Evolutionary conservation across 2,888 invertebrate genomes (phyloP).

Genomic region (Agrotis segetum): DNA sequence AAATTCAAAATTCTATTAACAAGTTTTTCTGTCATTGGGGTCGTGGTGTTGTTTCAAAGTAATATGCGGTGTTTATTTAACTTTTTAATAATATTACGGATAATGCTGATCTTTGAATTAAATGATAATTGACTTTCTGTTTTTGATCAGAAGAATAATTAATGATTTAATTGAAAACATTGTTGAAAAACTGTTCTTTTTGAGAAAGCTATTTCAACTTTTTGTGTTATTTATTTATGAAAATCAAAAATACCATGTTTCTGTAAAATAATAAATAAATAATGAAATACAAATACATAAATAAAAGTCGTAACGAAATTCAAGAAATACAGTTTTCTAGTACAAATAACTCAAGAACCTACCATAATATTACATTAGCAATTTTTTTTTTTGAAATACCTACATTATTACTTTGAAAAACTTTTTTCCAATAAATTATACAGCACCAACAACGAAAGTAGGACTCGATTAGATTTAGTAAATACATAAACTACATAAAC

Average conservation of each 20-base stretch:
- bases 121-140: background rate
- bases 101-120: constrained; percentile 11
- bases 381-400: background rate
- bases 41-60: constrained; percentile 9
- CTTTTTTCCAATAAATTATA: background rate
- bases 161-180: background rate
- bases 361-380: background rate
- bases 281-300: background rate
- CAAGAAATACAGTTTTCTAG: too few species aligned
- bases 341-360: too few species aligned
- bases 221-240: too few species aligned
- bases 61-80: constrained; percentile 31
- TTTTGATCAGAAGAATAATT: too few species aligned
- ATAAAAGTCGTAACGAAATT: too few species aligned
- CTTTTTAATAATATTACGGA: constrained; percentile 22
- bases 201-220: too few species aligned
- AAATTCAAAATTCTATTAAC: constrained; percentile 54
- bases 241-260: background rate
- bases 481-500: too few species aligned
- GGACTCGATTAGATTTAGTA: background rate
- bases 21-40: constrained; percentile 41
- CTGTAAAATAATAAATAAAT: background rate
- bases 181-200: background rate
- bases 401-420: background rate
- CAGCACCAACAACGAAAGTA: background rate